A percentile compares a stretch with the other conserved stretches of the same genome.
These are phyloP conservation scores for Cantharis rufa DNA, from an alignment of 2,888 invertebrate genomes.

Conservation along the genomic window DNA sequence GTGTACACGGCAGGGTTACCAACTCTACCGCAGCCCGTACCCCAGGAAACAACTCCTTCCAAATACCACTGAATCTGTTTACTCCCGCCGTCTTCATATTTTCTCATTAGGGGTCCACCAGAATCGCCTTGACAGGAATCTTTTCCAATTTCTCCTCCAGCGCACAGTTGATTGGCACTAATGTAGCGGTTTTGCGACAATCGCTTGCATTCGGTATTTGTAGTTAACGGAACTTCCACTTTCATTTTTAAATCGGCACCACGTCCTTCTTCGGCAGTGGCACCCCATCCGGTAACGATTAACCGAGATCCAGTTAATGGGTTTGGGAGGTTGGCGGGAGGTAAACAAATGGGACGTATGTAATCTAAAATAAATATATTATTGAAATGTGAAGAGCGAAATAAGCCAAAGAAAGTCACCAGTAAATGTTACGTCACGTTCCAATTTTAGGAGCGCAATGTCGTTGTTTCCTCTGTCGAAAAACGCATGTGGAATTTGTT, in stretches of 20 bases:
- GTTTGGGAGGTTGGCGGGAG: not conserved
- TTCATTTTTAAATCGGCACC: constrained; percentile 25
- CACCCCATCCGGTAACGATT: constrained; percentile 7
- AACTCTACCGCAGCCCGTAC: constrained; percentile 82
- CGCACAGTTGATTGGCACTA: constrained; percentile 62
- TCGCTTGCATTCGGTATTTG: not conserved
- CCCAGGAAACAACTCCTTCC: constrained; percentile 84
- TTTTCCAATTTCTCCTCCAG: constrained; percentile 66
- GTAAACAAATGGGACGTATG: constrained; percentile 14
- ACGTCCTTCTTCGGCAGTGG: not conserved
- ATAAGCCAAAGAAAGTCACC: constrained; percentile 43
- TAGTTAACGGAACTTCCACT: constrained; percentile 58
- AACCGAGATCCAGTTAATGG: not conserved
- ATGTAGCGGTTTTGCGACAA: not conserved
- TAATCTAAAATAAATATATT: not conserved
- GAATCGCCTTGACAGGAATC: constrained; percentile 75
- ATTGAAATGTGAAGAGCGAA: too few species aligned
- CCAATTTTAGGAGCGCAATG: constrained; percentile 57
- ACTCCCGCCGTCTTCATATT: not conserved
- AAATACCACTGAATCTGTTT: constrained; percentile 7
- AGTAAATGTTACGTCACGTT: constrained; percentile 52
- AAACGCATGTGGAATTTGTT: constrained; percentile 48
- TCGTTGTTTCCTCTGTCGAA: constrained; percentile 49
- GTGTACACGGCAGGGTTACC: constrained; percentile 89
- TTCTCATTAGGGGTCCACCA: constrained; percentile 71